Percentiles rank a stretch among this genome's conserved stretches.
Conservation (phyloP, 2,797 vertebrate genomes). For the Prionace glauca region DNA sequence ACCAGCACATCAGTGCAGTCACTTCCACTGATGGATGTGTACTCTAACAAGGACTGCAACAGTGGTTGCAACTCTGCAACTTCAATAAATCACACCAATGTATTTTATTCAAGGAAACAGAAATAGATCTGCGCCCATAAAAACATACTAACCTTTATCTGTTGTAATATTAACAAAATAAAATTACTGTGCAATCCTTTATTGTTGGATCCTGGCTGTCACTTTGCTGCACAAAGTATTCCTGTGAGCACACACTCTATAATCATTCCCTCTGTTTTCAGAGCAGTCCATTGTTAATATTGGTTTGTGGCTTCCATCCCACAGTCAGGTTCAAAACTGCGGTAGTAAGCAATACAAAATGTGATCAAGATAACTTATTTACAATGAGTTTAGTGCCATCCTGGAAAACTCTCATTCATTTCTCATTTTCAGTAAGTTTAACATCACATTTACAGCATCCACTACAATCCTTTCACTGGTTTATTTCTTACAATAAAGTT, state of each 20-base stretch:
- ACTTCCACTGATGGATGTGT: neutral
- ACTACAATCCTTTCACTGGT: neutral
- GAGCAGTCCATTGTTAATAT: neutral
- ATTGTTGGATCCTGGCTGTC: conserved; percentile 1
- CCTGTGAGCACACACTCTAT: neutral
- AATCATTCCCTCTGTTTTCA: neutral
- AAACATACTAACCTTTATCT: neutral
- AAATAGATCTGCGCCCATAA: neutral
- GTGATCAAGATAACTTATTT: neutral
- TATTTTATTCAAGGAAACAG: neutral
- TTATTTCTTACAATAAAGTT: neutral
- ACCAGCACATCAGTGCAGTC: neutral
- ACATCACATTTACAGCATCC: neutral
- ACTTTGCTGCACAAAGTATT: conserved; percentile 9
- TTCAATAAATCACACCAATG: conserved; percentile 28
- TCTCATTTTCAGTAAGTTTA: neutral
- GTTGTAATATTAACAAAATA: conserved; percentile 15
- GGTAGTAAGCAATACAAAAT: neutral
- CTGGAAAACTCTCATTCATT: neutral
- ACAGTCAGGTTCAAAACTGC: neutral
- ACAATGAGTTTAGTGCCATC: neutral
- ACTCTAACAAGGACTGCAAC: neutral
- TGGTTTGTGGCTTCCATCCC: neutral
- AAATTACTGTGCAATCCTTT: neutral
- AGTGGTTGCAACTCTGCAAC: neutral